A percentile compares a stretch with the other conserved stretches of the same genome.
Evolutionary conservation across 1,140 invertebrate species (phyloP).

Genomic region (Phortica variegata): DNA sequence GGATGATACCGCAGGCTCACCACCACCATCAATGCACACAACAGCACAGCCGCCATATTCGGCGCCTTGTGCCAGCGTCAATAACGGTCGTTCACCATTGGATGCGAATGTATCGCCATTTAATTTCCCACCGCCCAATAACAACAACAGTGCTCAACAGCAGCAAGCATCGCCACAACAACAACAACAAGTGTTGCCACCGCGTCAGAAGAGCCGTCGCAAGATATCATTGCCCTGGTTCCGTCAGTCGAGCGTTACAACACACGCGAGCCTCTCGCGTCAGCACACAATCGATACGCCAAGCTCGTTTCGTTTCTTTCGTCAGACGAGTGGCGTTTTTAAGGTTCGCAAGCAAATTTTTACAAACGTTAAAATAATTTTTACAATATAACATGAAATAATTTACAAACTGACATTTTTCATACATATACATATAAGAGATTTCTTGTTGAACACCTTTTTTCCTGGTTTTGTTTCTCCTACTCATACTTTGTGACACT

Average conservation of each 20-base stretch:
- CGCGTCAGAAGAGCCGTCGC: conserved; percentile 68
- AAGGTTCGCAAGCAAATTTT: conserved; percentile 50
- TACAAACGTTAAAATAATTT: background rate
- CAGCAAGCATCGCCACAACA: conserved; percentile 42
- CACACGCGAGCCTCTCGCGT: conserved; percentile 71
- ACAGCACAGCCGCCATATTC: conserved; percentile 9
- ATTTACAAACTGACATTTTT: background rate
- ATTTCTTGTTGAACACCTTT: too few relatives aligned
- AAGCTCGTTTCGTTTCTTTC: conserved; percentile 67
- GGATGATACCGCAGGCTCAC: conserved; percentile 34
- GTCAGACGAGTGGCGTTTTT: conserved; percentile 51
- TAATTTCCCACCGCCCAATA: conserved; percentile 53
- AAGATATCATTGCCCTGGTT: conserved; percentile 90
- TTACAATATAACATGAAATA: background rate
- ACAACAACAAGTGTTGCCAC: conserved; percentile 50
- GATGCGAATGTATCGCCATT: conserved; percentile 35
- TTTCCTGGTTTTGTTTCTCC: too few relatives aligned
- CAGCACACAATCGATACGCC: conserved; percentile 90
- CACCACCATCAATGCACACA: too few relatives aligned
- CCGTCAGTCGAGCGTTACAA: conserved; percentile 72
- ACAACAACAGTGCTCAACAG: conserved; percentile 16
- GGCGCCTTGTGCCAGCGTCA: conserved; percentile 9
- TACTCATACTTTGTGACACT: background rate
- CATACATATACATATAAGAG: too few relatives aligned
- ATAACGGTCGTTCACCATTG: conserved; percentile 16